Conservation (phyloP, 2,113 vertebrate species). For the Corvus hawaiiensis region DNA sequence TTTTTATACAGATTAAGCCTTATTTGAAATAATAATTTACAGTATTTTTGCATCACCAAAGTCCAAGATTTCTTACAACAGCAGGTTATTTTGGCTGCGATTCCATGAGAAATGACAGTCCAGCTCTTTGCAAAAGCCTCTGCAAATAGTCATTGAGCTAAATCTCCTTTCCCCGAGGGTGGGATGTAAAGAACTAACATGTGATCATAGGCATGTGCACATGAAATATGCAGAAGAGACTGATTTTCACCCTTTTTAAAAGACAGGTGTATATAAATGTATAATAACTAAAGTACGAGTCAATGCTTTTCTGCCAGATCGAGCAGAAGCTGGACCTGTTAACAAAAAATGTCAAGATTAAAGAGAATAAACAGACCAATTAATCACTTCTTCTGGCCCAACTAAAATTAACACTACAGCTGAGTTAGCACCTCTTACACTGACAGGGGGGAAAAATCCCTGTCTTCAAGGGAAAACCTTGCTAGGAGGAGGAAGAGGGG, state of each 20-base stretch:
- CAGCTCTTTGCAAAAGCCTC: not conserved
- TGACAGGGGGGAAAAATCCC: not conserved
- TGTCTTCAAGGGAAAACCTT: not conserved
- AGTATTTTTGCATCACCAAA: not conserved
- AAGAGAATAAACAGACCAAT: not conserved
- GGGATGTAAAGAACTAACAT: not conserved
- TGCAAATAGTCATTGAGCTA: not conserved
- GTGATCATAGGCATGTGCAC: not conserved
- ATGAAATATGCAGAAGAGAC: not conserved
- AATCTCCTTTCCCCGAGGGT: not conserved
- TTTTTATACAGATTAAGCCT: not conserved
- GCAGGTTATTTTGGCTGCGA: not conserved
- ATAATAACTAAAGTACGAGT: not conserved
- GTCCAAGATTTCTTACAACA: not conserved
- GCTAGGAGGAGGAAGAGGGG: not conserved
- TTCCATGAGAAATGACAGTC: not conserved
- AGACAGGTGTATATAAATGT: not conserved
- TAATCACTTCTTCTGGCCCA: not conserved
- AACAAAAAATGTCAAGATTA: not conserved
- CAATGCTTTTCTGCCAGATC: not conserved
- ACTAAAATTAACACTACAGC: not conserved
- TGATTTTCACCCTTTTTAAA: not conserved
- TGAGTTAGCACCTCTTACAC: not conserved
- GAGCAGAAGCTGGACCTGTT: not conserved
- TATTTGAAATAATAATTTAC: not conserved